Conservation (phyloP, 2,113 vertebrate species). For the Paramisgurnus dabryanus region DNA sequence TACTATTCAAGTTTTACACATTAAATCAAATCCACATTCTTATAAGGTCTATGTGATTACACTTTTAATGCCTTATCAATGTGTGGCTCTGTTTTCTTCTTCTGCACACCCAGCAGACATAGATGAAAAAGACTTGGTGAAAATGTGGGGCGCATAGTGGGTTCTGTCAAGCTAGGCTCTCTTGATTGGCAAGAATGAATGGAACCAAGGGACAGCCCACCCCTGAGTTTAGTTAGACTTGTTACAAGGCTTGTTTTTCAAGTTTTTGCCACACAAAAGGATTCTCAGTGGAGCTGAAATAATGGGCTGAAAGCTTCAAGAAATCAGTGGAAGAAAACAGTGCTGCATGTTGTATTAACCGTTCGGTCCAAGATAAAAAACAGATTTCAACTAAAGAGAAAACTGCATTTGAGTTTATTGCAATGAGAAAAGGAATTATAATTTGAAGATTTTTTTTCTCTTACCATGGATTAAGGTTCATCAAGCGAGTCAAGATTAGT, state of each 20-base stretch:
- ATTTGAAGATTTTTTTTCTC: not conserved
- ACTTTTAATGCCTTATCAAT: slow-evolving; percentile 38
- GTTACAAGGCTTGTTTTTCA: slow-evolving; percentile 43
- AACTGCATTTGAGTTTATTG: not conserved
- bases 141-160: slow-evolving; percentile 33
- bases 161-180: slow-evolving; percentile 8
- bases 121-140: slow-evolving; percentile 34
- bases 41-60: slow-evolving; percentile 38
- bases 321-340: not conserved
- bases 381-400: not conserved
- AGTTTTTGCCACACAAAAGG: slow-evolving; percentile 27
- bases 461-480: too few relatives aligned
- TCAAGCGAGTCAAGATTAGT: too few relatives aligned
- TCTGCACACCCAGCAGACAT: slow-evolving; percentile 2
- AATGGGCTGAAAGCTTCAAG: slow-evolving; percentile 28
- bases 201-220: slow-evolving; percentile 23
- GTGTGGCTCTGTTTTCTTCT: slow-evolving; percentile 33
- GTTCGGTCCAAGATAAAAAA: not conserved
- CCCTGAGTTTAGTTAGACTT: slow-evolving; percentile 34
- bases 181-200: slow-evolving; percentile 41
- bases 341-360: not conserved
- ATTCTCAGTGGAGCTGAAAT: slow-evolving; percentile 42
- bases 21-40: slow-evolving; percentile 34
- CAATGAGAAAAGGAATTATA: not conserved
- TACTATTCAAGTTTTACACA: not conserved